These are phyloP conservation scores for Nesidiocoris tenuis DNA, from an alignment of 2,888 invertebrate species.

Conservation along the genomic window DNA sequence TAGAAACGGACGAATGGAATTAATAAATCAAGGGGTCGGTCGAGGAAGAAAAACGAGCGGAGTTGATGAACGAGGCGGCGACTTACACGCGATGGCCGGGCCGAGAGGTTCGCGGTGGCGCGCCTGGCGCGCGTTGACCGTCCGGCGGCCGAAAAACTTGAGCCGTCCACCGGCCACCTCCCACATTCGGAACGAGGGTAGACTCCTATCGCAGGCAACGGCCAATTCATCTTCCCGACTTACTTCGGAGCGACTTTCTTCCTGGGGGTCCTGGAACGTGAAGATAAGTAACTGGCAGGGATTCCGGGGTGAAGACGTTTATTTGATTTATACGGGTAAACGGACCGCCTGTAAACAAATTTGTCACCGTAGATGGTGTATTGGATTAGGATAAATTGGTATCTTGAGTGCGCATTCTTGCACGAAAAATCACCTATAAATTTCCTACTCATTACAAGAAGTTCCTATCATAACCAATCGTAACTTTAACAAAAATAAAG, in stretches of 20 bases:
- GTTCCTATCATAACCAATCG: too few species aligned
- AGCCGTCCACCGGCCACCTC: slow-evolving; percentile 13
- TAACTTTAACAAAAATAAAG: too few species aligned
- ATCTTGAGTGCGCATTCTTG: too few species aligned
- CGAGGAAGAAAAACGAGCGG: neutral
- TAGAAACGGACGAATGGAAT: too few species aligned
- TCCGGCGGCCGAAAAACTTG: slow-evolving; percentile 1
- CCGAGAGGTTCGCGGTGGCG: slow-evolving; percentile 5
- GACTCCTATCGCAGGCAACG: neutral
- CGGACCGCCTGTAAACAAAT: too few species aligned
- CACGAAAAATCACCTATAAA: too few species aligned
- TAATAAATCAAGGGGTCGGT: neutral
- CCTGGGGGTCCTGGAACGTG: neutral
- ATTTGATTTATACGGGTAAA: neutral
- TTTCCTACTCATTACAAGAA: too few species aligned
- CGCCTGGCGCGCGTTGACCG: slow-evolving; percentile 7
- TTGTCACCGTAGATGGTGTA: too few species aligned
- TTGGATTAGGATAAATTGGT: too few species aligned
- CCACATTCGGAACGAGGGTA: slow-evolving; percentile 17
- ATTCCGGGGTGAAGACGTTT: neutral
- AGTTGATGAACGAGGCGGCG: too few species aligned
- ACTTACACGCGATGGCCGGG: neutral
- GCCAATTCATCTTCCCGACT: neutral
- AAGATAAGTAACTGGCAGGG: neutral
- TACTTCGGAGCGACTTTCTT: neutral